Evolutionary conservation across 2,888 invertebrate species (phyloP), one percentile per base, ranked within the genome.

Genomic region (Eubasilissa splendida): DNA sequence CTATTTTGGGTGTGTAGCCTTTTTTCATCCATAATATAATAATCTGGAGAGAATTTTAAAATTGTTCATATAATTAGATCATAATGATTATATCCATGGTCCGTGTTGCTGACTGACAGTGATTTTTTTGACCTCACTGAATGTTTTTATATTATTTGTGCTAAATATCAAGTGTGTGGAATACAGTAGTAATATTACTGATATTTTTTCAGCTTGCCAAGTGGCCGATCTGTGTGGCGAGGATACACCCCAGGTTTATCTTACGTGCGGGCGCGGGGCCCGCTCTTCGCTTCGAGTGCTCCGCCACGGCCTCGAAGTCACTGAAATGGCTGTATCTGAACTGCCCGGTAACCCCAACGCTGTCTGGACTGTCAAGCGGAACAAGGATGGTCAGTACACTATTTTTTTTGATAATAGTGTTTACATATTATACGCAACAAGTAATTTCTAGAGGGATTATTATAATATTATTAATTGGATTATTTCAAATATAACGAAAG

Each of bases 301-400:
- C 10, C 92, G 99, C 42, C 99, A 99, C 88, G 99, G 99, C 85
- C 91, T 99, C 75, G 99, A 99, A 91, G 99, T 99, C 1, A 97
- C 98, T 0, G 99, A 99, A 90, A 99, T 99, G 99, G 99, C 99
- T 81, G 99, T 99, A 3, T 99, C 99, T 42, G 99, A 99, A 89
- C 90, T 99, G 85, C 99, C 99, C n/a, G 99, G 99, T 87, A 99
- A 98, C 87, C 99, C 99, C 2, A 99, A 99, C 90, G 99, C 99
- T 85, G 99, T 99, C 2, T 99, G 99, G 99, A 99, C 99, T 53
- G 99, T 99, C 31, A 97, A 98, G 87, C 93, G 96, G 86, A 94
- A 97, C 88, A 94, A 96, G 87, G 99, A 99, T 91, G 99, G 99
- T 99, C 90, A 95, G 95, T 92, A 85, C 66, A 50, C 42, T 22